Evolutionary conservation across 2,797 vertebrate genomes (phyloP).

Genomic region (Urocyon cinereoargenteus): DNA sequence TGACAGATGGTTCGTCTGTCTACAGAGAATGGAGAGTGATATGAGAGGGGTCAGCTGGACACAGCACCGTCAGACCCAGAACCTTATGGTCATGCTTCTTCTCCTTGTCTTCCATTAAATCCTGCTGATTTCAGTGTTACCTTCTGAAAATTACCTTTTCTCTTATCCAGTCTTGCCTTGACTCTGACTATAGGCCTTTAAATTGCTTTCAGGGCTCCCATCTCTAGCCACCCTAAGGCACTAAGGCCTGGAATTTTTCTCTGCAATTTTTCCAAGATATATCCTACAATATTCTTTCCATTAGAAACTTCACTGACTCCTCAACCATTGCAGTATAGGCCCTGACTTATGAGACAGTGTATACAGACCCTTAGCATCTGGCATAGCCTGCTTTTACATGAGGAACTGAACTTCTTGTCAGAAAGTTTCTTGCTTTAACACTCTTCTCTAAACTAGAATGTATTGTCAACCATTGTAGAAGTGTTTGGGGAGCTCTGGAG

Average conservation of each 20-base stretch:
- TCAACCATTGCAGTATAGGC: background rate
- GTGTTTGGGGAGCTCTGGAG: background rate
- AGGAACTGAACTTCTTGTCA: background rate
- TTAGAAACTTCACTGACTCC: background rate
- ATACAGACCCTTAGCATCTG: background rate
- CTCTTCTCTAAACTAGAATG: background rate
- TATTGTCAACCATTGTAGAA: background rate
- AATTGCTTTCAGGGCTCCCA: background rate
- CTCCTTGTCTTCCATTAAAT: background rate
- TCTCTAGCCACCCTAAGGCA: background rate
- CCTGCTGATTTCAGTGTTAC: background rate
- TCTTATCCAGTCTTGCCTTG: background rate
- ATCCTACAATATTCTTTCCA: background rate
- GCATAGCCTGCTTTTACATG: fast-evolving
- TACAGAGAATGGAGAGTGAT: background rate
- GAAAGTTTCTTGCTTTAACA: background rate
- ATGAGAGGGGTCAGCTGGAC: fast-evolving
- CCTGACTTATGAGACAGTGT: background rate
- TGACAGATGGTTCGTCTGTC: background rate
- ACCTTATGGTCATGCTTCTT: fast-evolving
- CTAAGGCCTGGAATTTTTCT: background rate
- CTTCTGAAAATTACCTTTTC: background rate
- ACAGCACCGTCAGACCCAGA: fast-evolving
- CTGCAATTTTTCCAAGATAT: background rate
- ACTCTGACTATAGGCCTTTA: background rate